Conservation (phyloP, 1,140 invertebrate genomes). For the Arctopsyche grandis region DNA sequence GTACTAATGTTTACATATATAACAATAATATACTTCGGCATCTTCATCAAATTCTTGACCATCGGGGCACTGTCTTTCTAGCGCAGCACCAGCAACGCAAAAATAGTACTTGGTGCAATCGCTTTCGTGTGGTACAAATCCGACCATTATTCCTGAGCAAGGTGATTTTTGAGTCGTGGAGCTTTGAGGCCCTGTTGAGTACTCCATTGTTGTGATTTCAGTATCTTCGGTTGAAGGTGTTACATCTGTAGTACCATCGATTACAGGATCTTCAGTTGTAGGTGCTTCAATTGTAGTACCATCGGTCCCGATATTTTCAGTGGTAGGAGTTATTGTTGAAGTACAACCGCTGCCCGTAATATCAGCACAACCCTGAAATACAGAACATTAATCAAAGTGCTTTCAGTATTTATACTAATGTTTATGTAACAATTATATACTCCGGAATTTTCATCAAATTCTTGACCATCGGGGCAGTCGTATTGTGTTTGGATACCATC, state of each 20-base stretch:
- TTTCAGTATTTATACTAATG: no score
- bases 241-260: not conserved
- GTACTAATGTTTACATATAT: not conserved
- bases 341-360: conserved; percentile 17
- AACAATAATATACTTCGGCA: not conserved
- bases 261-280: not conserved
- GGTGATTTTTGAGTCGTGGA: not conserved
- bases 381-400: no score
- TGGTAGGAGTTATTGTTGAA: not conserved
- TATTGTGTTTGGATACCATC: not conserved
- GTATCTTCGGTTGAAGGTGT: not conserved
- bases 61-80: not conserved
- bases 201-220: not conserved
- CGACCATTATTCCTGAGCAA: not conserved
- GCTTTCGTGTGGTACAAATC: not conserved
- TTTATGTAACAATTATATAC: not conserved
- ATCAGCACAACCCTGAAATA: not conserved
- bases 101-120: not conserved
- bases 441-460: not conserved
- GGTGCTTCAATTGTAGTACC: not conserved
- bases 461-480: not conserved
- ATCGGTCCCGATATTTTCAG: not conserved
- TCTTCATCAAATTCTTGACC: not conserved
- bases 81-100: not conserved
- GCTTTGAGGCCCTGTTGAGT: not conserved